Evolutionary conservation across 2,113 vertebrate genomes (phyloP).

Genomic region (Limnothrissa miodon): DNA sequence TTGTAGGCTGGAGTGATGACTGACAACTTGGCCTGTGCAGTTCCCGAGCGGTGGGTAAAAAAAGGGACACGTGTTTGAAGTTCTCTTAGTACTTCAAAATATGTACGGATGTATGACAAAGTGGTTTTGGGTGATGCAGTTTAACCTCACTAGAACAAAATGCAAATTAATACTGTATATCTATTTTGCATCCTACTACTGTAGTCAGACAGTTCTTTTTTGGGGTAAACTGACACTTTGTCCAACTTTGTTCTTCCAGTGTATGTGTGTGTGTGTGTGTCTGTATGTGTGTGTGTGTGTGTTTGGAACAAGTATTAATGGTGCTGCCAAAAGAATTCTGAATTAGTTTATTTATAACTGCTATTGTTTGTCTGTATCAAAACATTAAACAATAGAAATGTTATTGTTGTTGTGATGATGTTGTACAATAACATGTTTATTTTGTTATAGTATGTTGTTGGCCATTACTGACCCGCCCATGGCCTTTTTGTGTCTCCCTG

Average conservation of each 20-base stretch:
- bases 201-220: too few relatives aligned
- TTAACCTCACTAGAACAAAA: too few relatives aligned
- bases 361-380: not conserved
- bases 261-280: not conserved
- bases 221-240: too few relatives aligned
- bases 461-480: not conserved
- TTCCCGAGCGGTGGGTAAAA: not conserved
- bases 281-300: not conserved
- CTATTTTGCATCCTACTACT: too few relatives aligned
- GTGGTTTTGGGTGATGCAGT: too few relatives aligned
- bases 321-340: not conserved
- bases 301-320: not conserved
- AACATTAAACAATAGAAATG: not conserved
- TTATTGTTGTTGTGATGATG: not conserved
- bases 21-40: not conserved
- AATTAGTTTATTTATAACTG: not conserved
- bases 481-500: constrained; percentile 2
- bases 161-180: too few relatives aligned
- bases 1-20: not conserved
- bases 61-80: too few relatives aligned
- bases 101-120: too few relatives aligned
- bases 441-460: not conserved
- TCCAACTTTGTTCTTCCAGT: not conserved
- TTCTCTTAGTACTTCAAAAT: too few relatives aligned
- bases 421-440: not conserved